A percentile compares a stretch with the other conserved stretches of the same genome.
phyloP scores from a whole-genome alignment of 2,797 vertebrate species.

The Zalophus californianus region DNA sequence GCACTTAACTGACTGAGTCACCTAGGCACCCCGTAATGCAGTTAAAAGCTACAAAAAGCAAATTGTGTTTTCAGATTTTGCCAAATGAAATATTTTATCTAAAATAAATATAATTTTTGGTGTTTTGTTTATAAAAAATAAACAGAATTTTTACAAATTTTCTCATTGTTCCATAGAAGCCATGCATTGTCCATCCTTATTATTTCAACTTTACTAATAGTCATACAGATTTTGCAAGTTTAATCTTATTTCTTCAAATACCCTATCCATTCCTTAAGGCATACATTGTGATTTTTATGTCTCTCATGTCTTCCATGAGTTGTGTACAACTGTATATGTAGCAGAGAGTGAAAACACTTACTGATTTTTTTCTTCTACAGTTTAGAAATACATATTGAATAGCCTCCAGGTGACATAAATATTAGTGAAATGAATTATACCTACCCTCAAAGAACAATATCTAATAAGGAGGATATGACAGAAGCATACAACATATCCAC shows the following conservation, averaged over 20 bases:
- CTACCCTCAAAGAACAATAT: neutral
- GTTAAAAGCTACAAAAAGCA: neutral
- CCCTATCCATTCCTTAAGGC: neutral
- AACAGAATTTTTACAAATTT: neutral
- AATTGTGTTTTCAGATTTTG: neutral
- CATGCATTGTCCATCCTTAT: neutral
- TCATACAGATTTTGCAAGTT: neutral
- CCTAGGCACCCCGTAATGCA: neutral
- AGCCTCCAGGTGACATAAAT: neutral
- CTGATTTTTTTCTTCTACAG: constrained; percentile 42
- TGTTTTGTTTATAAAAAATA: neutral
- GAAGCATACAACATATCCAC: neutral
- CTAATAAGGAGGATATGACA: neutral
- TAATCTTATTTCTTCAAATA: constrained; percentile 15
- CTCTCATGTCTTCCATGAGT: neutral
- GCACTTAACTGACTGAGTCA: neutral
- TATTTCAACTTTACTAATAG: neutral
- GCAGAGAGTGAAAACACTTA: neutral
- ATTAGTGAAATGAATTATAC: constrained; percentile 14
- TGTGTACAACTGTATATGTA: neutral
- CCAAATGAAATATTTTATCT: neutral
- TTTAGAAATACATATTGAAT: neutral
- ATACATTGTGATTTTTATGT: neutral
- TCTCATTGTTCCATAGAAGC: neutral
- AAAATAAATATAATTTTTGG: neutral